Evolutionary conservation across 37 sponge, comb jelly and placozoan genomes (phyloP).

Genomic region (Cladorhizidae sp.): DNA sequence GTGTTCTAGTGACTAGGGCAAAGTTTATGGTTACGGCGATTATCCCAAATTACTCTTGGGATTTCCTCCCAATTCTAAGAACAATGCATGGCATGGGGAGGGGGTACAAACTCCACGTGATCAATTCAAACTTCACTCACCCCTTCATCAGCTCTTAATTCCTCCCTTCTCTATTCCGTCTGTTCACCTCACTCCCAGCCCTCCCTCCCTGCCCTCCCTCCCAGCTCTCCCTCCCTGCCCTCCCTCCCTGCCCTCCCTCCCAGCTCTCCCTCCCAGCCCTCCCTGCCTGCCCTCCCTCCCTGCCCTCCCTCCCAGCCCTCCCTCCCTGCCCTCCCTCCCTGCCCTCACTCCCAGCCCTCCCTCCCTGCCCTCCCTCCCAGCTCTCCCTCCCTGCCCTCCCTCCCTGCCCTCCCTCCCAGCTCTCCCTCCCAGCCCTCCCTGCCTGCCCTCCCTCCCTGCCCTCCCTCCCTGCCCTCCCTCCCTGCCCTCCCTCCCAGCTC

Average conservation of each 20-base stretch:
- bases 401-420: background rate
- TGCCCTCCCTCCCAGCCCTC: background rate
- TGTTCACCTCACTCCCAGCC: background rate
- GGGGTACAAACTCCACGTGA: no score
- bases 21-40: no score
- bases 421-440: background rate
- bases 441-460: background rate
- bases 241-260: background rate
- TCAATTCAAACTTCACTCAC: no score
- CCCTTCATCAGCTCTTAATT: no score
- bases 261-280: background rate
- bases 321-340: slow-evolving; percentile 7
- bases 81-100: no score
- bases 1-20: no score
- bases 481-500: slow-evolving; percentile 1
- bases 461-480: slow-evolving; percentile 15
- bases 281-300: background rate
- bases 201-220: background rate
- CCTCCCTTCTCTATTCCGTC: background rate
- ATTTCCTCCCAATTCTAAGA: no score
- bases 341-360: background rate
- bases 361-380: slow-evolving; percentile 1
- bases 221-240: background rate
- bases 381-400: background rate
- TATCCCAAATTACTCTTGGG: no score